Evolutionary conservation across 2,113 vertebrate species (phyloP).

Genomic region (Atlantisia rogersi): DNA sequence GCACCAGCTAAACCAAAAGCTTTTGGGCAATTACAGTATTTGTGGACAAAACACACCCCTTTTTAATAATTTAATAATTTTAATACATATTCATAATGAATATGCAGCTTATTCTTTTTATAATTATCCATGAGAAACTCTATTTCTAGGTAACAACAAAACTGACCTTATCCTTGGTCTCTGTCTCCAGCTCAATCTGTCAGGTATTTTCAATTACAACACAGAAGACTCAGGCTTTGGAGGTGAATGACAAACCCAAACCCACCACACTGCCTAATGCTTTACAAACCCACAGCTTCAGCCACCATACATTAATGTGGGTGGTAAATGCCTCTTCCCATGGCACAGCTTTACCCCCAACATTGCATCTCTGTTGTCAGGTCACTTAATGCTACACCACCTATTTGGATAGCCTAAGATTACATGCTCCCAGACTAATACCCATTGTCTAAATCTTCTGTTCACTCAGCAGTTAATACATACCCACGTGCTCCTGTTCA

Average conservation of each 20-base stretch:
- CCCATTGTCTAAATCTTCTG: not conserved
- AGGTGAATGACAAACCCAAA: not conserved
- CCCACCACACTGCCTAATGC: rapidly evolving
- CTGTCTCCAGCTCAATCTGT: not conserved
- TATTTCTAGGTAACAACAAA: not conserved
- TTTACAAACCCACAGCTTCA: not conserved
- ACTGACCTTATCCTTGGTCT: not conserved
- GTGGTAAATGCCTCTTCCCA: not conserved
- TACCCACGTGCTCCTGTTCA: not conserved
- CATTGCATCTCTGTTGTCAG: not conserved
- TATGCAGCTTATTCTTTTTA: not conserved
- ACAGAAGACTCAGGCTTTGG: not conserved
- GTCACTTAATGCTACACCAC: not conserved
- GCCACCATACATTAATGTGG: not conserved
- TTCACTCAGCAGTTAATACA: not conserved
- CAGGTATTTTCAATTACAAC: not conserved
- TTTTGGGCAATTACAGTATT: not conserved
- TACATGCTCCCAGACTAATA: not conserved
- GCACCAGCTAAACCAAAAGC: not conserved
- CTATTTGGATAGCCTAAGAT: not conserved
- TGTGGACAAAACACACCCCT: not conserved
- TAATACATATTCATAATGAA: too few species aligned
- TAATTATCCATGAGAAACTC: not conserved
- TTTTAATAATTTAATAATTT: not conserved
- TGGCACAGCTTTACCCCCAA: not conserved